Evolutionary conservation across 92 coral and sea anemone genomes (phyloP).

Genomic region (Micromussa lordhowensis): DNA sequence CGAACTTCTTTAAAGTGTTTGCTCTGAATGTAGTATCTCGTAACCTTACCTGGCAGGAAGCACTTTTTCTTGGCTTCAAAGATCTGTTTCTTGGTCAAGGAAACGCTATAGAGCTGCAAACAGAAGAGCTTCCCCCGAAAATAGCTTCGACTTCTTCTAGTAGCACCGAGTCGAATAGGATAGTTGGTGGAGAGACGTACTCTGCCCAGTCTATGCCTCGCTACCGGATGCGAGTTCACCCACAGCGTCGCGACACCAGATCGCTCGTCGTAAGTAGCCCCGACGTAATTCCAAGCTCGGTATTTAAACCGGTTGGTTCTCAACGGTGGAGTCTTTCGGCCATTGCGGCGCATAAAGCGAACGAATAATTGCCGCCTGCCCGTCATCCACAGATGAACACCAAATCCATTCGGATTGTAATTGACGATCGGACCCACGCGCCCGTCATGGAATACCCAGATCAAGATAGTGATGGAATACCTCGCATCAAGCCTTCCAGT

Average conservation of each 20-base stretch:
- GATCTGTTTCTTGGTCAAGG: conserved; percentile 54
- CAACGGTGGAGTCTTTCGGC: conserved; percentile 38
- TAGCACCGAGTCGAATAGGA: conserved; percentile 74
- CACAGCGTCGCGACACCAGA: conserved; percentile 69
- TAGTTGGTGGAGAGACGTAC: conserved; percentile 68
- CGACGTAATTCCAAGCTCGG: conserved; percentile 81
- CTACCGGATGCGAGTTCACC: conserved; percentile 60
- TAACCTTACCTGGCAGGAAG: conserved; percentile 63
- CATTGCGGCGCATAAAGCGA: conserved; percentile 64
- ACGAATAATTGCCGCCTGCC: conserved; percentile 53
- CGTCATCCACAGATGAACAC: conserved; percentile 70
- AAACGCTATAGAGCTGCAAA: conserved; percentile 69
- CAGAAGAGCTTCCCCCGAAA: conserved; percentile 74
- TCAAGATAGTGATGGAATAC: conserved; percentile 75
- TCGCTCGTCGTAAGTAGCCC: conserved; percentile 69
- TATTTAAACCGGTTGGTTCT: conserved; percentile 43
- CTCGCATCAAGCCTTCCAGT: conserved; percentile 69
- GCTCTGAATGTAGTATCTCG: too few relatives aligned
- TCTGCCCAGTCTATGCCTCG: conserved; percentile 59
- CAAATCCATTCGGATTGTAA: conserved; percentile 59
- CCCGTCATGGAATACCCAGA: conserved; percentile 75
- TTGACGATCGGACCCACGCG: conserved; percentile 67
- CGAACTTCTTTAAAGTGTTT: neutral
- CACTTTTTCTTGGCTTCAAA: conserved; percentile 60
- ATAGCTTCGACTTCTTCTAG: conserved; percentile 55